Evolutionary conservation across 2,113 vertebrate genomes (phyloP), one percentile per base, ranked within the genome.

Genomic region (Ceyx melanurus): DNA sequence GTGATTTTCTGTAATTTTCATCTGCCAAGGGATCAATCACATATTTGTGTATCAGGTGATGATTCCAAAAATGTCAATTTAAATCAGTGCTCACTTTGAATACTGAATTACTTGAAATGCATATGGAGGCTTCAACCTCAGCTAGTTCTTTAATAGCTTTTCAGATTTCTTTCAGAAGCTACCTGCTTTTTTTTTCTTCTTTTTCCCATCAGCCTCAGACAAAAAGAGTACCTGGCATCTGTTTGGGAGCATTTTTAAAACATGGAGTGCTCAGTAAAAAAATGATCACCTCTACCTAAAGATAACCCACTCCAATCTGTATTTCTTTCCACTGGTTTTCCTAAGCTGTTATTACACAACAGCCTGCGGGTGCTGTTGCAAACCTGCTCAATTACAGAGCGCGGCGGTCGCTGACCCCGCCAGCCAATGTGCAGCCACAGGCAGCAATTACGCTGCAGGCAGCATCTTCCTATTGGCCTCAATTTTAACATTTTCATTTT

Each of bases 1-100:
- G 76, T 91, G 77, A 93, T 96, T 89, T 94, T 94, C 82, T 85
- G 43, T 68, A 89, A 87, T 92, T 92, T 91, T 86, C 72, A 53
- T 92, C 88, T 77, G 67, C 57, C 50, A 35, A 33, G 64, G 65
- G 84, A 84, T 97, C 91, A 79, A 33, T 90, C 73, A 65, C 28
- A 2, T 83, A 62, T 80, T 93, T 92, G 9, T 83, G 1, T 84
- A 86, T 85, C 85, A 71, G 75, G 60, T 92, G 71, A 93, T 75
- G 77, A 48, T 79, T 90, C 58, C 64, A 62, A 86, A 94, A 68
- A 88, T 6, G 10, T 66, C 81, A 88, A 13, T 50, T 79, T 70
- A 73, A 91, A 74, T 91, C 88, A 84, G 31, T 46, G 51, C 89
- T 94, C 13, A 33, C 75, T 95, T 83, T 50, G 68, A 91, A 73